These are phyloP conservation scores for Hemicrepidius hirtus DNA, from an alignment of 2,888 invertebrate genomes.

Conservation along the genomic window DNA sequence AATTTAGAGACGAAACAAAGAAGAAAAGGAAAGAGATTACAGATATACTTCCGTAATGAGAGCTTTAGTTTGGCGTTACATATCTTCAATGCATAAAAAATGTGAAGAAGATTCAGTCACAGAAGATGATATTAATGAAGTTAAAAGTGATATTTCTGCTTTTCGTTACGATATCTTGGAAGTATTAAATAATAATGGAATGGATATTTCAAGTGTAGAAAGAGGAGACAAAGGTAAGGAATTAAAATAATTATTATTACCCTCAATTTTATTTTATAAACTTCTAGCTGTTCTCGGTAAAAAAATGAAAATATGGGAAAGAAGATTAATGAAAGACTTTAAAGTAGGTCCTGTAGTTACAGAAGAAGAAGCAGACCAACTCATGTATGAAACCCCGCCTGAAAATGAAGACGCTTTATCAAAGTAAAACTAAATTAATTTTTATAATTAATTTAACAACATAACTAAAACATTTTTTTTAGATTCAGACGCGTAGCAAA, in stretches of 20 bases:
- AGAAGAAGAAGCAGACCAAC: slow-evolving; percentile 75
- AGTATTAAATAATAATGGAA: slow-evolving; percentile 90
- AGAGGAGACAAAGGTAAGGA: slow-evolving; percentile 81
- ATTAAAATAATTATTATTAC: neutral
- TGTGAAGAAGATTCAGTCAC: slow-evolving; percentile 90
- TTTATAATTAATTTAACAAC: neutral
- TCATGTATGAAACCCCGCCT: slow-evolving; percentile 68
- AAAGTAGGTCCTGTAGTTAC: slow-evolving; percentile 85
- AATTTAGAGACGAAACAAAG: slow-evolving; percentile 74
- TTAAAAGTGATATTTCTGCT: slow-evolving; percentile 94
- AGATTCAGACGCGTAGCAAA: slow-evolving; percentile 85
- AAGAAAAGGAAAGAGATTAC: slow-evolving; percentile 81
- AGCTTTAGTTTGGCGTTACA: slow-evolving; percentile 93
- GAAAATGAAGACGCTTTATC: slow-evolving; percentile 78
- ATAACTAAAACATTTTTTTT: slow-evolving; percentile 41
- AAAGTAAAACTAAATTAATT: slow-evolving; percentile 64
- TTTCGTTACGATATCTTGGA: slow-evolving; percentile 94
- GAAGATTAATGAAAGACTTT: slow-evolving; percentile 92
- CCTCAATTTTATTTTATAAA: slow-evolving; percentile 18
- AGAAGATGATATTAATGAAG: slow-evolving; percentile 95
- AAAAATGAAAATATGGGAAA: slow-evolving; percentile 89
- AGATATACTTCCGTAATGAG: slow-evolving; percentile 89
- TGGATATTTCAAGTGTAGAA: slow-evolving; percentile 86
- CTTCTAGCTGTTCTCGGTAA: slow-evolving; percentile 82
- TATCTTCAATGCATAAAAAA: slow-evolving; percentile 89